Evolutionary conservation across 2,888 invertebrate genomes (phyloP), one percentile per base, ranked within the genome.

Genomic region (Drosophila pseudotakahashii): DNA sequence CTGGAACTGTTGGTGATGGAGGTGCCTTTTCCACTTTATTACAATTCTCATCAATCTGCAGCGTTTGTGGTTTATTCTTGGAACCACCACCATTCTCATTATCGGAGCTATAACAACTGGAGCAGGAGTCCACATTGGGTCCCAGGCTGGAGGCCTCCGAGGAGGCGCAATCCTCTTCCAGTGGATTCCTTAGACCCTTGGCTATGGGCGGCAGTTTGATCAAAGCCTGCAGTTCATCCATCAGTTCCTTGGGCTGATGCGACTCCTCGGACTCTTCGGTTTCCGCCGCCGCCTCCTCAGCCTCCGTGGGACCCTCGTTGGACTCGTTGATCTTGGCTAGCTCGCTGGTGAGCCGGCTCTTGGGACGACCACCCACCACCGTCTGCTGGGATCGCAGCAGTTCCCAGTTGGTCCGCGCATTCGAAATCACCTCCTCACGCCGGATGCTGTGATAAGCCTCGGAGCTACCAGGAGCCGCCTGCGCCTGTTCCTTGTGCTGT

Each of bases 341-440:
- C 59, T 89, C 89, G 52, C 76, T 79, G 50, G 81, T 89, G 0
- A 88, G 72, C 14, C 78, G 84, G 6, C 72, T 76, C 36, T 81
- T 84, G 32, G 89, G 85, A 2, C 89, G 39, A 9, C 89, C 88
- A 7, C 89, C 88, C 39, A 81, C 53, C 0, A 89, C 53, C 0
- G 89, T 89, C 58, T 92, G 92, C 92, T 94, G 95, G 4, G 96
- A 94, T 68, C 96, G 93, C 13, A 96, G 92, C 52, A 96, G 91
- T 90, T 97, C 96, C 97, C 97, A 97, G 89, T 96, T 97, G n/a
- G 96, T 96, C 75, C 96, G 94, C 2, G 97, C 97, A 89, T 97
- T 97, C 42, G 96, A 95, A 74, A 97, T 97, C 3, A 96, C 95
- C 91, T 97, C 96, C 90, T 97, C 96, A n/a, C 96, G 93, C 0